A percentile compares a stretch with the other conserved stretches of the same genome.
These are phyloP conservation scores for Gasterosteus aculeatus DNA, from an alignment of 2,113 vertebrate species.

Conservation along the genomic window DNA sequence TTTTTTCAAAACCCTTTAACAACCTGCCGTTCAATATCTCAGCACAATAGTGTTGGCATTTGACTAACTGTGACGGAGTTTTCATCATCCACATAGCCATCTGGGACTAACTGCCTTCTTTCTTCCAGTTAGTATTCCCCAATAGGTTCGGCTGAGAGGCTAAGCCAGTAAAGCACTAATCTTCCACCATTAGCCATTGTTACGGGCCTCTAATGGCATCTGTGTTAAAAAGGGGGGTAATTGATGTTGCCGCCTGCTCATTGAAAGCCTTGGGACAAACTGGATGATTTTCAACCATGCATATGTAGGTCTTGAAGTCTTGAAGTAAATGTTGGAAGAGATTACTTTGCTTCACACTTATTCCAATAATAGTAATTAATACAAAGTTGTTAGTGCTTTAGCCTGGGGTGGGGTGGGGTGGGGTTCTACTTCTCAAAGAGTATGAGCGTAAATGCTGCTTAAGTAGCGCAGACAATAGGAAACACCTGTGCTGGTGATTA, in stretches of 20 bases:
- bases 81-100: conserved; percentile 55
- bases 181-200: conserved; percentile 60
- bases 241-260: conserved; percentile 74
- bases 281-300: conserved; percentile 23
- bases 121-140: conserved; percentile 41
- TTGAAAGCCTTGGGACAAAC: conserved; percentile 41
- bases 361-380: neutral
- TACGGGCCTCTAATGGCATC: conserved; percentile 34
- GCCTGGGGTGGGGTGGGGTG: too few species aligned
- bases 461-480: too few species aligned
- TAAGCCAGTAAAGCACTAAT: conserved; percentile 65
- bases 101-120: conserved; percentile 60
- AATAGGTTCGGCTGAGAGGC: conserved; percentile 40
- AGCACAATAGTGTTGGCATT: conserved; percentile 55
- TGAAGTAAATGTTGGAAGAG: neutral
- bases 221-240: conserved; percentile 67
- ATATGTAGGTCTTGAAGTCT: neutral
- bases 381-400: too few species aligned
- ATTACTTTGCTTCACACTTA: neutral
- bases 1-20: conserved; percentile 1
- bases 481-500: too few species aligned
- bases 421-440: too few species aligned
- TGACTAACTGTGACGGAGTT: conserved; percentile 67
- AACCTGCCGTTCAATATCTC: conserved; percentile 34
- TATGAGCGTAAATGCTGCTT: too few species aligned